Base-by-base conservation (phyloP, 2,797 vertebrate genomes). In the Pygocentrus nattereri region DNA sequence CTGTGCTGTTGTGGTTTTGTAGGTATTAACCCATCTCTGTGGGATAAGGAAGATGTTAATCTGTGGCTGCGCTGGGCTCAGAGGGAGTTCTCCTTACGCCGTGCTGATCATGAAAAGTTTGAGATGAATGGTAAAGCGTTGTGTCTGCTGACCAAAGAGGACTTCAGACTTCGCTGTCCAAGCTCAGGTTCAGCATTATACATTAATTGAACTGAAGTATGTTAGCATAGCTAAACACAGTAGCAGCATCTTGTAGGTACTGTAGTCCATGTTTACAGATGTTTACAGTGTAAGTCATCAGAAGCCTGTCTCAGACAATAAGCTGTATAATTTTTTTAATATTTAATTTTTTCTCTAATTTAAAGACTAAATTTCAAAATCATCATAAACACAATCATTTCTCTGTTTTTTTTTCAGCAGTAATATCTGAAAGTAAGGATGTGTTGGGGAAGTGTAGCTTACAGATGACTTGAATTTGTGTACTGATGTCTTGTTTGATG, bases 11-110 rank as follows among this genome's bases (percentile, higher is more conserved):
- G 10, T 75, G 58, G 64, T 27, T 41, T 47, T 30, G 11, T 87
- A 98, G 97, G 97, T 80, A 96, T 97, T 88, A 98, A 97, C 87
- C 98, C 97, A 0, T 95, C 94, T 0, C 90, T 98, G 78, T 99
- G 97, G 97, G 96, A 97, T 87, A 97, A 94, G 80, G 96, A 97
- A 0, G 97, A 98, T 0, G 96, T 98, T 38, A 90, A 90, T 59
- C 94, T 96, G 86, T 98, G 97, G 97, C 92, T 99, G 0, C 92
- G 94, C 30, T 98, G 97, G 97, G 96, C 97, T 27, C 96, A 97
- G 91, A 87, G 84, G 52, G 97, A 98, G 82, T 98, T 95, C 87
- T 95, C 95, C 0, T 94, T 98, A 65, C 90, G 87, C 10, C 87
- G 87, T n/a, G 88, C 92, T 0, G 91, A 95, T 0, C 90, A 91